A percentile compares a stretch with the other conserved stretches of the same genome.
Evolutionary conservation across 92 coral and sea anemone species (phyloP).

Genomic region (Chrysogorgia sp.): DNA sequence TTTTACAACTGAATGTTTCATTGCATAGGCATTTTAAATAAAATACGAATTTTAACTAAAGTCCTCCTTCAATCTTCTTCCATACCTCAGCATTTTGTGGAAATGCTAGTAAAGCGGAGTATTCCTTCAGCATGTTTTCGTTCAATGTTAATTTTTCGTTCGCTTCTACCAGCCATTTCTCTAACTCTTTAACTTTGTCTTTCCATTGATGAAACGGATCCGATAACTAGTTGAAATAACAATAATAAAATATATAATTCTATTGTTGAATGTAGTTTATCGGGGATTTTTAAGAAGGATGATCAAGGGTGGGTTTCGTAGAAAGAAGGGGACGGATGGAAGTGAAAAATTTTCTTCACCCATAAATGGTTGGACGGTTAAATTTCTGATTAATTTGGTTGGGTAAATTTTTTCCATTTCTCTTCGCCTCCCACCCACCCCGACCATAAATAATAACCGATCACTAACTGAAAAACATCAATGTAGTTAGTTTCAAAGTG

Average conservation of each 20-base stretch:
- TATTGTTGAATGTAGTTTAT: neutral
- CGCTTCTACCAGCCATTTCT: slow-evolving; percentile 33
- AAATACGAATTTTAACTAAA: neutral
- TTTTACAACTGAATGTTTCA: too few species aligned
- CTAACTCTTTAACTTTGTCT: slow-evolving; percentile 27
- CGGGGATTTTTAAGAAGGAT: too few species aligned
- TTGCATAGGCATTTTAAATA: neutral
- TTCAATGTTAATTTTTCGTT: slow-evolving; percentile 19
- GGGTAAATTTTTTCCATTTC: neutral
- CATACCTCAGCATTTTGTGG: slow-evolving; percentile 31
- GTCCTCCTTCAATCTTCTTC: neutral
- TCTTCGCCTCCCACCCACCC: too few species aligned
- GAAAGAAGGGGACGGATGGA: too few species aligned
- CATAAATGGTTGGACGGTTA: too few species aligned
- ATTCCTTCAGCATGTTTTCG: slow-evolving; percentile 15
- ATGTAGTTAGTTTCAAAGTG: too few species aligned
- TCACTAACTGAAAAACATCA: too few species aligned
- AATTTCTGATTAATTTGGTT: neutral
- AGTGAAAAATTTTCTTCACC: too few species aligned
- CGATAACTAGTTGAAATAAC: slow-evolving; percentile 12
- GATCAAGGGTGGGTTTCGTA: too few species aligned
- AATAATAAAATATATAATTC: neutral
- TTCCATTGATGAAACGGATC: slow-evolving; percentile 42
- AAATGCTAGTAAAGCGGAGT: neutral
- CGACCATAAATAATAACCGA: too few species aligned